Base-by-base conservation (phyloP, 1,140 invertebrate species). In the Lasaia peninsularis region DNA sequence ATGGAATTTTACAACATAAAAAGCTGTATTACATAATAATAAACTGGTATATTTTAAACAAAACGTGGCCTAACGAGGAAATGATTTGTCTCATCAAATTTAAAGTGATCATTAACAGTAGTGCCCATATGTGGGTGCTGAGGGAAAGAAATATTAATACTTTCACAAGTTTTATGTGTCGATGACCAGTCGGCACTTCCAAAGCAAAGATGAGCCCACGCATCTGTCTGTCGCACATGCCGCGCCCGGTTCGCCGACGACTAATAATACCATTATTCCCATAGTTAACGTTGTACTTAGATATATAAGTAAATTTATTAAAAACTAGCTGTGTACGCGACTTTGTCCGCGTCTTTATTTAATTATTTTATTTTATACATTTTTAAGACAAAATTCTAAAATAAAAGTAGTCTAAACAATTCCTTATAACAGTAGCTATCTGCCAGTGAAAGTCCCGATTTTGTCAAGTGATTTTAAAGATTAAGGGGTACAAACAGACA, bases 101-200 rank as follows among this genome's bases (percentile, higher is more conserved):
- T 48, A 48, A 48, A 48, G 44, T 48, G 44, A 11, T 48, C 44
- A 11, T 48, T 48, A 48, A 48, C 20, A 48, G 44, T 24, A 48
- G 44, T 48, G 44, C n/a, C 44, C 18, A 48, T 48, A 48, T 74
- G 78, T 80, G 76, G 77, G 78, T 75, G 74, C 44, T 21, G 44
- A 74, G 78, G 74, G 73, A 81, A 77, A 78, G 71, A 77, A 78
- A 72, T 77, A 78, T 75, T 78, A 83, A 79, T 77, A 83, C 82
- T 86, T 86, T 86, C 82, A 80, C 78, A 74, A 69, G 73, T 63
- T 78, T 78, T 78, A 76, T 83, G 75, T 86, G 82, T 81, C 78
- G 79, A 75, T 82, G 82, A 83, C 78, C 79, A 69, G 67, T 32
- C 69, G 69, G 61, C 69, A 68, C 60, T 62, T 62, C 56, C 61